Conservation (phyloP, 2,797 vertebrate species). For the Hyperoplus lanceolatus region DNA sequence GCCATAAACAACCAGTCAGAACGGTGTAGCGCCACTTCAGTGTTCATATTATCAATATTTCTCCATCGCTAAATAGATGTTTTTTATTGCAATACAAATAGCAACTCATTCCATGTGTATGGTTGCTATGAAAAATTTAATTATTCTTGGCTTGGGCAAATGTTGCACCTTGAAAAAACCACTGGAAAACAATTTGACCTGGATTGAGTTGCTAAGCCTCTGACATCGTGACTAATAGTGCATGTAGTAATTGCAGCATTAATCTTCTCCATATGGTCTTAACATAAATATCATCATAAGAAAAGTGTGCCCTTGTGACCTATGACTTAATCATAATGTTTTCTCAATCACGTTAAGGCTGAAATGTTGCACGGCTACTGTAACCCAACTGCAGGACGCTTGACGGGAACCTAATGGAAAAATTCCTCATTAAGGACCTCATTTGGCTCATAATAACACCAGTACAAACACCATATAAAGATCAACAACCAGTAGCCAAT, state of each 20-base stretch:
- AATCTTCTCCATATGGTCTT: slow-evolving; percentile 48
- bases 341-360: slow-evolving; percentile 45
- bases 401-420: slow-evolving; percentile 25
- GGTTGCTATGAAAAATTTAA: slow-evolving; percentile 5
- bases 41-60: not conserved
- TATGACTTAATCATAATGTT: slow-evolving; percentile 49
- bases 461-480: not conserved
- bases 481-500: slow-evolving; percentile 8
- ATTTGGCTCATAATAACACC: slow-evolving; percentile 17
- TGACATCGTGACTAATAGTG: slow-evolving; percentile 30
- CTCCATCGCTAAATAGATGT: not conserved
- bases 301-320: slow-evolving; percentile 51
- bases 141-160: slow-evolving; percentile 6
- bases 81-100: not conserved
- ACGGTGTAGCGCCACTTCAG: not conserved
- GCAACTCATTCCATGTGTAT: not conserved
- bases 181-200: slow-evolving; percentile 23
- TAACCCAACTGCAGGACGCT: not conserved
- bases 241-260: slow-evolving; percentile 23
- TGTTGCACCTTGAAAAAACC: slow-evolving; percentile 14
- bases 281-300: slow-evolving; percentile 53
- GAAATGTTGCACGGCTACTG: slow-evolving; percentile 21
- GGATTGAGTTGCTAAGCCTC: slow-evolving; percentile 34
- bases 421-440: slow-evolving; percentile 23
- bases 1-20: too few species aligned